Evolutionary conservation across 2,113 vertebrate genomes (phyloP), one percentile per base, ranked within the genome.

Genomic region (Coreoperca whiteheadi): DNA sequence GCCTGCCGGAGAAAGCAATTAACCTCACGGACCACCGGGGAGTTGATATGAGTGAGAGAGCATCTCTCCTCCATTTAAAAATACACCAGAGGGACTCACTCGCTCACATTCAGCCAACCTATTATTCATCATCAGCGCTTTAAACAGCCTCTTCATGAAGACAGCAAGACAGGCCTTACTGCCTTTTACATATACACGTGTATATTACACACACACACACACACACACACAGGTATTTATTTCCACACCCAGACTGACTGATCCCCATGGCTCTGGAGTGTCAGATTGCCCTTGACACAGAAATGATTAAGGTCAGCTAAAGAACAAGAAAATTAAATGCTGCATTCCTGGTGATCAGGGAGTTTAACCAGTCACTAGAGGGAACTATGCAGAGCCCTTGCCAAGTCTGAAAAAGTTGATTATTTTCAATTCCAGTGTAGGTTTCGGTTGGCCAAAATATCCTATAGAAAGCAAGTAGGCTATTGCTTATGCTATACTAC

Each of bases 1-100:
- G 67, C 88, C 86, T 91, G 83, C 74, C 25, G 48, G 88, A 89
- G 88, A 92, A 95, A 89, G 89, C 82, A 94, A 93, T 94, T 93
- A 94, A 93, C 91, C 91, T 91, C 77, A 16, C 10, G 8, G 81
- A 68, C 82, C 87, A 87, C 78, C 20, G 37, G 87, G 86, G 88
- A 89, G 90, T 70, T 57, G 86, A 89, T 64, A 75, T 81, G 86
- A 94, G 68, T 34, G 72, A 77, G 77, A 54, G 86, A 87, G 89
- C 78, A 83, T 86, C 84, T 77, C 83, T 67, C 28, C 16, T 4
- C 71, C 39, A 28, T 82, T 92, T 89, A 87, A 91, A 91, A 86
- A 83, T 87, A 88, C 91, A 89, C 88, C 81, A 56, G 57, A 67
- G 90, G 89, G 83, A 89, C 73, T 76, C 30, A 2, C 50, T 20